Percentiles rank a stretch among this genome's conserved stretches.
These are phyloP conservation scores for Uropsilus gracilis DNA, from an alignment of 2,113 vertebrate genomes.

Conservation along the genomic window DNA sequence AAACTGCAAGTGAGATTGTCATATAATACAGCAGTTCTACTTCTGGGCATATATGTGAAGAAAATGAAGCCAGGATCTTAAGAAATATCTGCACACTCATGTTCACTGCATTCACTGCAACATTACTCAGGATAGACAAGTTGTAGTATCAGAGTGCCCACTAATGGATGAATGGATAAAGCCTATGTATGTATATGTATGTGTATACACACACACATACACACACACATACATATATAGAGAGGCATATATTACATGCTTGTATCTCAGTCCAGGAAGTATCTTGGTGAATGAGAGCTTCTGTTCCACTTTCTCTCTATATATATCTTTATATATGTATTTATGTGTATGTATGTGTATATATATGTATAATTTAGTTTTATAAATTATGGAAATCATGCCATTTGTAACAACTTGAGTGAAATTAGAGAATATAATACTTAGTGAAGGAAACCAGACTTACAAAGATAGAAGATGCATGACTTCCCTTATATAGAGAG, in stretches of 20 bases:
- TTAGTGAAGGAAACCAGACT: neutral
- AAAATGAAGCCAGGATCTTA: neutral
- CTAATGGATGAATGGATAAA: too few species aligned
- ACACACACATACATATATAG: too few species aligned
- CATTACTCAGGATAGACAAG: too few species aligned
- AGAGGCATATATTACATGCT: too few species aligned
- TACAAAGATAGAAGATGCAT: neutral
- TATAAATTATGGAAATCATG: neutral
- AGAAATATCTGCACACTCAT: neutral
- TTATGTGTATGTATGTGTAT: too few species aligned
- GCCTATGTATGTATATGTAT: too few species aligned
- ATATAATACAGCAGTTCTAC: neutral
- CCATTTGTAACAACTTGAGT: neutral
- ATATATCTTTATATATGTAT: too few species aligned
- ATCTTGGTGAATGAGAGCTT: neutral
- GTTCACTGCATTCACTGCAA: too few species aligned
- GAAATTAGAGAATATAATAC: neutral
- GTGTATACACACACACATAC: too few species aligned
- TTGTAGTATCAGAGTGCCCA: too few species aligned
- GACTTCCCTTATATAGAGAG: neutral
- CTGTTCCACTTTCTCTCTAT: neutral
- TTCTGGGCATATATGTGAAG: neutral
- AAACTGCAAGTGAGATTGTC: neutral
- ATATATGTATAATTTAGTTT: neutral
- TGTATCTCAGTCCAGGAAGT: neutral